Evolutionary conservation across 1,140 invertebrate genomes (phyloP).

Genomic region (Sitobion miscanthi): DNA sequence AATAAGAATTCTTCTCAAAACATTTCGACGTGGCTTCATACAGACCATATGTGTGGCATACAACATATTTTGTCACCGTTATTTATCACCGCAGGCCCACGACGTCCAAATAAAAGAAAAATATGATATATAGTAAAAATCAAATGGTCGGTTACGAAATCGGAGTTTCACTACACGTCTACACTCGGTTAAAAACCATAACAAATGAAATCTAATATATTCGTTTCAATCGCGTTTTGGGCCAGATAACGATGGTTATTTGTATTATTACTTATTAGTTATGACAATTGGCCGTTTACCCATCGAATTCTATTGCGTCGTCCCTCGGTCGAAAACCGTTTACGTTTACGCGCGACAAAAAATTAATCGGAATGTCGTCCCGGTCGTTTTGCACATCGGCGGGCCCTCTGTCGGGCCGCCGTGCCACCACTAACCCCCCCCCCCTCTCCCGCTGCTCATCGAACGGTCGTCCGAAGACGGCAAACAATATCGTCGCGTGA

Average conservation of each 20-base stretch:
- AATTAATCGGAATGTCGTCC: not conserved
- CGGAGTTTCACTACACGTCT: too few relatives aligned
- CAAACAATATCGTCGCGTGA: constrained; percentile 8
- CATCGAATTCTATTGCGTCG: not conserved
- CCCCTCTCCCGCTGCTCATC: too few relatives aligned
- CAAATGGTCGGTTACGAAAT: not conserved
- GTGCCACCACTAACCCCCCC: too few relatives aligned
- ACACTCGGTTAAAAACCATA: not conserved
- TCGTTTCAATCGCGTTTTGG: not conserved
- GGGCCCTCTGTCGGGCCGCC: not conserved
- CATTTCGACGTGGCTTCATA: not conserved
- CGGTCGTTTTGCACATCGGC: not conserved
- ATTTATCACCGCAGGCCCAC: not conserved
- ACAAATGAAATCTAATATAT: not conserved
- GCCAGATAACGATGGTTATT: not conserved
- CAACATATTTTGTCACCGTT: not conserved
- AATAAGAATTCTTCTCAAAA: not conserved
- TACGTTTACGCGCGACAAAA: not conserved
- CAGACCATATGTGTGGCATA: not conserved
- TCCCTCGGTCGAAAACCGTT: not conserved
- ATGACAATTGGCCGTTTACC: not conserved
- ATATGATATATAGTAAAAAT: not conserved
- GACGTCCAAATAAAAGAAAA: not conserved
- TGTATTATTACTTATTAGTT: too few relatives aligned
- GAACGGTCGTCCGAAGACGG: not conserved